Evolutionary conservation across 2,113 vertebrate genomes (phyloP).

Genomic region (Falcunculus frontatus): DNA sequence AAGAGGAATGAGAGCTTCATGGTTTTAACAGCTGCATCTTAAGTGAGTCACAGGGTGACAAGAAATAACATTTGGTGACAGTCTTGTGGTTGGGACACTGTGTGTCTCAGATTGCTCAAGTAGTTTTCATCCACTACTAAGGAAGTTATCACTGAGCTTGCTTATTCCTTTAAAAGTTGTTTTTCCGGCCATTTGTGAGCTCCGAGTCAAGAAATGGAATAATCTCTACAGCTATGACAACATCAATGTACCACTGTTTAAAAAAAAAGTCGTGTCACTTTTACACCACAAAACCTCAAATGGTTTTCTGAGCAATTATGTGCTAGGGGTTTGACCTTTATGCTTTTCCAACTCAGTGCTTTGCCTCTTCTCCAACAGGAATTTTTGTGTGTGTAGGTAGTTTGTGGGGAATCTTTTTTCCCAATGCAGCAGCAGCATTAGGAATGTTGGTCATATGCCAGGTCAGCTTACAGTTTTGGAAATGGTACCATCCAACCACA

Average conservation of each 20-base stretch:
- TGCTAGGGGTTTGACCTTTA: neutral
- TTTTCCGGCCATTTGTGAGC: neutral
- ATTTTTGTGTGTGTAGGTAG: neutral
- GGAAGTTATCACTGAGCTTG: neutral
- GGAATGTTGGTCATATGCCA: neutral
- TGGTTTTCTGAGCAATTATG: neutral
- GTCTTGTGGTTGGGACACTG: neutral
- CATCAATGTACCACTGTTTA: neutral
- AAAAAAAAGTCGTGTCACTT: neutral
- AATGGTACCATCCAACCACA: neutral
- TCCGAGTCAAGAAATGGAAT: neutral
- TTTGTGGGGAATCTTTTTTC: neutral
- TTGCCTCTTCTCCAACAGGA: neutral
- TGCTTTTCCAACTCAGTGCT: neutral
- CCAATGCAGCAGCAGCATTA: neutral
- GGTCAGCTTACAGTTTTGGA: neutral
- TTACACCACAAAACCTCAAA: conserved; percentile 12
- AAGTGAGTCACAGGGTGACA: neutral
- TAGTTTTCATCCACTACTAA: neutral
- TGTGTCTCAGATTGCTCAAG: neutral
- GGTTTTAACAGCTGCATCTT: neutral
- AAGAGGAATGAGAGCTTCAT: neutral
- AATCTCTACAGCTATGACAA: neutral
- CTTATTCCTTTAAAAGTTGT: neutral
- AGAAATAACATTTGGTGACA: neutral